Conservation (phyloP, 2,113 vertebrate genomes). For the Phalacrocorax aristotelis region DNA sequence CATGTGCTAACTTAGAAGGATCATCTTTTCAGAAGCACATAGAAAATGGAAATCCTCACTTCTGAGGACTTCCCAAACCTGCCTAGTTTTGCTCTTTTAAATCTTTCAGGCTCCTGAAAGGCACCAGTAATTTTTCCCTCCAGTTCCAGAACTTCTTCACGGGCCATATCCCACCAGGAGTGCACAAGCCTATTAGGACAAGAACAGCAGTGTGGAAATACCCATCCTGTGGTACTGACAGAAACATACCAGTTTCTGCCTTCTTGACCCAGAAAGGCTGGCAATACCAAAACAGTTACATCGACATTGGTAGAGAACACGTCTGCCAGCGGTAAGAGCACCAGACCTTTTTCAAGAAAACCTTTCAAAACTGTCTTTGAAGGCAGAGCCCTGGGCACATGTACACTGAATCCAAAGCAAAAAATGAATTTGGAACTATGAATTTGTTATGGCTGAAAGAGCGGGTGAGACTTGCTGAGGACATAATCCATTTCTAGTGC, state of each 20-base stretch:
- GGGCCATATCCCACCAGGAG: not conserved
- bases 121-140: not conserved
- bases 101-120: not conserved
- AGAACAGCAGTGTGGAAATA: not conserved
- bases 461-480: not conserved
- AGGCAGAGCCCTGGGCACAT: not conserved
- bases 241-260: not conserved
- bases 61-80: not conserved
- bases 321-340: not conserved
- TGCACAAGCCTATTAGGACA: not conserved
- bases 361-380: not conserved
- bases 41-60: not conserved
- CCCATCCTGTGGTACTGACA: not conserved
- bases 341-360: not conserved
- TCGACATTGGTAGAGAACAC: rapidly evolving
- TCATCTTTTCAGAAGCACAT: not conserved
- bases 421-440: not conserved
- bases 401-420: not conserved
- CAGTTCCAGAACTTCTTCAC: not conserved
- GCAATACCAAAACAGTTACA: not conserved
- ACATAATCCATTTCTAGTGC: not conserved
- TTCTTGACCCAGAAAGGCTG: not conserved
- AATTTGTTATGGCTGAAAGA: not conserved
- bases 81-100: not conserved
- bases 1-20: not conserved